Percentiles rank a stretch among this genome's conserved stretches.
Evolutionary conservation across 2,797 vertebrate genomes (phyloP).

Genomic region (Acridotheres tristis): DNA sequence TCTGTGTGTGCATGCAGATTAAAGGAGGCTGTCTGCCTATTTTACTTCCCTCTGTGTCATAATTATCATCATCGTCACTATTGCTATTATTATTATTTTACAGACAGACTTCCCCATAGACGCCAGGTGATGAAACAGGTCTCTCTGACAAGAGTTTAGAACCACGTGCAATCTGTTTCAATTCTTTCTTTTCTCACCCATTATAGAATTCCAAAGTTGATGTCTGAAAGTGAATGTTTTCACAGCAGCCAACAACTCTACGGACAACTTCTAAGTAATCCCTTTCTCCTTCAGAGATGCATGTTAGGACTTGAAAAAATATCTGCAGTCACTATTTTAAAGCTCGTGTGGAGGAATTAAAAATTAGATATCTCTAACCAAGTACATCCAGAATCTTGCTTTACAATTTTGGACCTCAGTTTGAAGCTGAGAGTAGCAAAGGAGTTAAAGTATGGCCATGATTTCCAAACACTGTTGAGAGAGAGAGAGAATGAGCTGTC

Average conservation of each 20-base stretch:
- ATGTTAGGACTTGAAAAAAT: background rate
- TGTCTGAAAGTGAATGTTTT: background rate
- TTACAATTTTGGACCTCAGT: background rate
- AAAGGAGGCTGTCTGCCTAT: background rate
- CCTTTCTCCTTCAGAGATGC: background rate
- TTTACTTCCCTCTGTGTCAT: background rate
- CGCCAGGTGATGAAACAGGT: background rate
- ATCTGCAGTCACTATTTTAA: background rate
- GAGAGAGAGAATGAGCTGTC: background rate
- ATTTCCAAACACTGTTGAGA: background rate
- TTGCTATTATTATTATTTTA: background rate
- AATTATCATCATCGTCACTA: too few species aligned
- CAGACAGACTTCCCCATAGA: background rate
- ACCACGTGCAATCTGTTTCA: background rate
- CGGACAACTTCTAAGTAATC: background rate
- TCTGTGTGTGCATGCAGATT: rapidly evolving
- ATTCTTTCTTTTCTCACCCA: background rate
- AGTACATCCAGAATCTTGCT: background rate
- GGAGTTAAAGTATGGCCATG: background rate
- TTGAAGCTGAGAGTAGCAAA: background rate
- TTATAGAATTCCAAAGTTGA: background rate
- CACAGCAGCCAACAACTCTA: background rate
- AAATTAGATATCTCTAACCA: background rate
- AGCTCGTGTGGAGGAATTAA: background rate
- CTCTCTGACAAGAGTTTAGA: background rate